Evolutionary conservation across 2,797 vertebrate species (phyloP).

Genomic region (Fistularia tabacaria): DNA sequence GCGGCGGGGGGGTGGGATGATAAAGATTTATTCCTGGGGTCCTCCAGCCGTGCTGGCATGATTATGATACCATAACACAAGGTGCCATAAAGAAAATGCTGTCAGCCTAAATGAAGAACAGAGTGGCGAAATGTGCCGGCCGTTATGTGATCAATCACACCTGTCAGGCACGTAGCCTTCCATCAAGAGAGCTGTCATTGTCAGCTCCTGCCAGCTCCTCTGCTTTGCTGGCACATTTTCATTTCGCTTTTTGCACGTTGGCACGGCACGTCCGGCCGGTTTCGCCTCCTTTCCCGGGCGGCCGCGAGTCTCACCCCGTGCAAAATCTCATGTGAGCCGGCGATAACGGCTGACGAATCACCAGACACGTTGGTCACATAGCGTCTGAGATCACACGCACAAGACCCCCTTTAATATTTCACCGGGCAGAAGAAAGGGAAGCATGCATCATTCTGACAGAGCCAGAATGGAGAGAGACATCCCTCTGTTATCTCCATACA

Average conservation of each 20-base stretch:
- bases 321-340: conserved; percentile 58
- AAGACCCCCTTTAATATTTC: conserved; percentile 60
- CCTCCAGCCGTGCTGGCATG: conserved; percentile 30
- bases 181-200: conserved; percentile 57
- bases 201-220: conserved; percentile 32
- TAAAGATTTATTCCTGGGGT: conserved; percentile 55
- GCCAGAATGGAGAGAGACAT: conserved; percentile 70
- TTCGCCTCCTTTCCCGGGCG: conserved; percentile 37
- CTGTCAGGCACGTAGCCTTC: conserved; percentile 42
- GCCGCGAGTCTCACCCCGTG: conserved; percentile 41
- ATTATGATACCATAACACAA: conserved; percentile 71
- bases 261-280: conserved; percentile 45
- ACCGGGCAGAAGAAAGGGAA: conserved; percentile 56
- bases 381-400: conserved; percentile 59
- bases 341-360: conserved; percentile 68
- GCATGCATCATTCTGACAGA: conserved; percentile 71
- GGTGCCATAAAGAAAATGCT: conserved; percentile 66
- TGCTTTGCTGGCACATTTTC: not conserved
- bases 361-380: conserved; percentile 55
- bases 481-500: conserved; percentile 69
- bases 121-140: conserved; percentile 44
- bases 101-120: conserved; percentile 68
- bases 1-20: conserved; percentile 14
- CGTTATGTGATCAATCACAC: conserved; percentile 63
- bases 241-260: conserved; percentile 9